Evolutionary conservation across 2,113 vertebrate genomes (phyloP).

Genomic region (Ploceus nigricollis): DNA sequence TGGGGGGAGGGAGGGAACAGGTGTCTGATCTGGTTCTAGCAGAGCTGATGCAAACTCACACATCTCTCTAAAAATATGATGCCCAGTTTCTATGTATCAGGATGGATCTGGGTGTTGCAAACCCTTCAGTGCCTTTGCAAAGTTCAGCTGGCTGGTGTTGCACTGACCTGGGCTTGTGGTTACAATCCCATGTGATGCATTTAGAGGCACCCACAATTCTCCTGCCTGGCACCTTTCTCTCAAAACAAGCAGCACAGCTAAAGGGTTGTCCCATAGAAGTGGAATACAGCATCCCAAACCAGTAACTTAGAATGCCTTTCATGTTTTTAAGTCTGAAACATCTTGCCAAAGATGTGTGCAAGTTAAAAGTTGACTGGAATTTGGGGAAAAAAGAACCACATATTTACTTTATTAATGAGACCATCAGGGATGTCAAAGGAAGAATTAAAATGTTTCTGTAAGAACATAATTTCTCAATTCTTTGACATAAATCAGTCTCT

Average conservation of each 20-base stretch:
- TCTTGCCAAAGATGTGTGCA: neutral
- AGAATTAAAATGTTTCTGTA: neutral
- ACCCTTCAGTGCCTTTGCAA: neutral
- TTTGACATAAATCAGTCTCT: neutral
- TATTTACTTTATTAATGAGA: neutral
- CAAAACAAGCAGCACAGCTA: neutral
- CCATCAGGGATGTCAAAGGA: neutral
- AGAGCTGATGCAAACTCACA: neutral
- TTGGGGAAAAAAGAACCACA: neutral
- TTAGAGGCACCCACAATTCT: neutral
- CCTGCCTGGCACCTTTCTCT: neutral
- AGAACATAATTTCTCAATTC: neutral
- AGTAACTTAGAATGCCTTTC: neutral
- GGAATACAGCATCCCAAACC: neutral
- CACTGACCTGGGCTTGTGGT: neutral
- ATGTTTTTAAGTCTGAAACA: neutral
- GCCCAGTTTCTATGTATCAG: neutral
- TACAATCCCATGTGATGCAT: rapidly evolving
- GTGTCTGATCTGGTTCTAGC: neutral
- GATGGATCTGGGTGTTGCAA: neutral
- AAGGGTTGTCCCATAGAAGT: neutral
- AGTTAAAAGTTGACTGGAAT: neutral
- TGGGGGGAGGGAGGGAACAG: neutral
- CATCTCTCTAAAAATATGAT: neutral
- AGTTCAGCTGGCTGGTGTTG: neutral